Percentiles rank a stretch among this genome's conserved stretches.
Evolutionary conservation across 2,113 vertebrate genomes (phyloP).

Genomic region (Pseudorasbora parva): DNA sequence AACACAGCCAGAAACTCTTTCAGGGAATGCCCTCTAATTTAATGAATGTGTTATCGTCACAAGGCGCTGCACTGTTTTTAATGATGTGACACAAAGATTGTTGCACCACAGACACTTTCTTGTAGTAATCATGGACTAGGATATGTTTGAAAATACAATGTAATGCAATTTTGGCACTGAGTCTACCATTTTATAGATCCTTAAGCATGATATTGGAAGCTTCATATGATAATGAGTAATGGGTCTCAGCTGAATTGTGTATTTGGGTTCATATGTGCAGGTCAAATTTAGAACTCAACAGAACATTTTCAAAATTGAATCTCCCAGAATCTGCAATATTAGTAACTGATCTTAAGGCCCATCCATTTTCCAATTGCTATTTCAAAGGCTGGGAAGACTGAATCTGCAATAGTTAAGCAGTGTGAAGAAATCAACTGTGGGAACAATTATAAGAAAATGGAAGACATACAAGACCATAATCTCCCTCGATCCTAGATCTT

Average conservation of each 20-base stretch:
- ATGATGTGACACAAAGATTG: neutral
- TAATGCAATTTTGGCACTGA: neutral
- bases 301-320: neutral
- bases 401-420: too few species aligned
- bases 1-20: constrained; percentile 21
- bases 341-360: neutral
- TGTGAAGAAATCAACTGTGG: too few species aligned
- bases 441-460: too few species aligned
- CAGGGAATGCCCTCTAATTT: constrained; percentile 17
- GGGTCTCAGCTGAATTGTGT: neutral
- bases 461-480: too few species aligned
- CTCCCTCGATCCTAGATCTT: too few species aligned
- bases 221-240: neutral
- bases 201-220: neutral
- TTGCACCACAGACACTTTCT: neutral
- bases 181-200: neutral
- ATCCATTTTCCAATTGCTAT: neutral
- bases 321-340: neutral
- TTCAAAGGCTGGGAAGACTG: too few species aligned
- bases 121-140: neutral
- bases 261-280: neutral
- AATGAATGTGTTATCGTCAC: neutral
- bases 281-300: neutral
- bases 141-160: neutral
- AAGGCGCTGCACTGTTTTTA: neutral